Percentiles rank a stretch among this genome's conserved stretches.
phyloP scores from a whole-genome alignment of 1,140 invertebrate species.

The Drosophila elegans region DNA sequence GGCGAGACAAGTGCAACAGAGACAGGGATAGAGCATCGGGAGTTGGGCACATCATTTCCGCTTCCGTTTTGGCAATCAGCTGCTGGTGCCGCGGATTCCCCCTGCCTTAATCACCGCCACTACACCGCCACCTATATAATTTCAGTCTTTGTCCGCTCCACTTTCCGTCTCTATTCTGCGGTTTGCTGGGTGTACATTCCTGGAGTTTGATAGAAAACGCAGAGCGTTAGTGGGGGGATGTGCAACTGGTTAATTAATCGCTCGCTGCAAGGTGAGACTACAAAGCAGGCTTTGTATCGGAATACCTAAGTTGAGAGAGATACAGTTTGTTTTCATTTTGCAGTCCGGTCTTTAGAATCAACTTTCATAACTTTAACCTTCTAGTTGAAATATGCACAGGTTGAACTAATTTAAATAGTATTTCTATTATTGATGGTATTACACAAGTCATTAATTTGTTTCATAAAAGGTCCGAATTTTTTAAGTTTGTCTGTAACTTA shows the following conservation, averaged over 20 bases:
- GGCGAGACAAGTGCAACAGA: not conserved
- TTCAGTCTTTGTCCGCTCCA: constrained; percentile 52
- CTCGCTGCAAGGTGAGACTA: constrained; percentile 28
- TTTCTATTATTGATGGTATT: too few species aligned
- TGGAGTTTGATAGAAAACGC: not conserved
- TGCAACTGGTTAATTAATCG: constrained; percentile 58
- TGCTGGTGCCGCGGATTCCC: constrained; percentile 1
- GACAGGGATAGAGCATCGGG: not conserved
- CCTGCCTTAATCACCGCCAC: not conserved
- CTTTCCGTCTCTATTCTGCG: constrained; percentile 40
- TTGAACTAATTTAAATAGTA: too few species aligned
- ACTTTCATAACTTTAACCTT: too few species aligned
- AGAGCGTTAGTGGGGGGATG: constrained; percentile 11
- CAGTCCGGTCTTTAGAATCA: too few species aligned
- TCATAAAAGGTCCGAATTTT: too few species aligned
- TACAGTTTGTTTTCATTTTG: too few species aligned
- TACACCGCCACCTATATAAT: constrained; percentile 46
- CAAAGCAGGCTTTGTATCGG: not conserved
- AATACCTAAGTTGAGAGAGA: too few species aligned
- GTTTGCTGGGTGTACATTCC: constrained; percentile 5
- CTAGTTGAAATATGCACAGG: too few species aligned
- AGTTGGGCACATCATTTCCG: constrained; percentile 66
- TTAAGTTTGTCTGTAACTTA: too few species aligned
- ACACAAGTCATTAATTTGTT: too few species aligned
- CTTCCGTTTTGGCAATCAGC: constrained; percentile 77